Evolutionary conservation across 2,797 vertebrate species (phyloP), one percentile per base, ranked within the genome.

Genomic region (Danio jaintianensis): DNA sequence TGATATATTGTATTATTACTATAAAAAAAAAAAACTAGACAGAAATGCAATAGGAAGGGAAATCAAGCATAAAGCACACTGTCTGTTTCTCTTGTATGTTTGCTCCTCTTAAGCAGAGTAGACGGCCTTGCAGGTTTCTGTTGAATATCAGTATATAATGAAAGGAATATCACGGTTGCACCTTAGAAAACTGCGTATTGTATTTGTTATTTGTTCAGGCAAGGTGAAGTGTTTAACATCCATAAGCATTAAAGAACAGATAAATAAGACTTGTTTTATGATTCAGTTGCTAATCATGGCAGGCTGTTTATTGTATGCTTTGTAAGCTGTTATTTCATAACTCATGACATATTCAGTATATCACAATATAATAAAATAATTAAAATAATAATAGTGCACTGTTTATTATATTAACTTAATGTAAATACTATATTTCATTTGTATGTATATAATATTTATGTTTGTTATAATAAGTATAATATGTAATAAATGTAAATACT

Each of bases 41-140:
- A 6, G 12, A 69, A 68, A 48, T 22, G 53, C 3, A n/a, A 68
- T 11, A 22, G 16, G 58, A 76, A 69, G 55, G 20, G 48, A 66
- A 73, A 80, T 55, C 42, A 64, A 40, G 20, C 42, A 64, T 55
- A 36, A 66, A 45, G 70, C 12, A 64, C 12, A 75, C 36, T 40
- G 53, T 38, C 15, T 18, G 13, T 61, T 22, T 36, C 63, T 12
- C 18, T 62, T 42, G 7, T 16, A 42, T 50, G 48, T 43, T 52
- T 22, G 68, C 48, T 62, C 48, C n/a, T 81, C 40, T 40, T 55
- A 74, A 79, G 53, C 62, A 18, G 12, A 20, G 40, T 53, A 55
- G 62, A 38, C 74, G 62, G 75, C 58, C 70, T 78, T 67, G 62
- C 11, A 29, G 40, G 13, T 42, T 59, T 76, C n/a, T 7, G 7